Evolutionary conservation across 2,113 vertebrate genomes (phyloP).

Genomic region (Picathartes gymnocephalus): DNA sequence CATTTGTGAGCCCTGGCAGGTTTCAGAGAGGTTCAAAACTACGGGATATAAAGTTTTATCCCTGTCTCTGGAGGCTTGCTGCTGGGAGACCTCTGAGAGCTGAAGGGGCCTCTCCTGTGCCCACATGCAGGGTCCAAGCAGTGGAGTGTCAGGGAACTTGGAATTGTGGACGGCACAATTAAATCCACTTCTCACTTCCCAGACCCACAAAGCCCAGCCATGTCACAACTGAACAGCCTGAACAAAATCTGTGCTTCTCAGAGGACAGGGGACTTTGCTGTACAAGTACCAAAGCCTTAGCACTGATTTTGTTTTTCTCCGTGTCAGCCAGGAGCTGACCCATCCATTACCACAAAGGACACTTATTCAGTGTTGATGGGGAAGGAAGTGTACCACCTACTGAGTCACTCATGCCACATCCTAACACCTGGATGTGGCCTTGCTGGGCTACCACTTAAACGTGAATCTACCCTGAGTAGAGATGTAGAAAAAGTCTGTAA

Average conservation of each 20-base stretch:
- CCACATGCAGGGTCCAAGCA: not conserved
- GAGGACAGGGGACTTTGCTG: not conserved
- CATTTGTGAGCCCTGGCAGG: not conserved
- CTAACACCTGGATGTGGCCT: constrained; percentile 45
- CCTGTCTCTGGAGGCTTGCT: not conserved
- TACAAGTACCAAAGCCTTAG: not conserved
- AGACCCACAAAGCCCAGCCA: not conserved
- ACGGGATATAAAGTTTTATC: not conserved
- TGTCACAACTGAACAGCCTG: not conserved
- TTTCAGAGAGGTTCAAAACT: not conserved
- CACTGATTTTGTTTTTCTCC: not conserved
- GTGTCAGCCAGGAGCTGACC: constrained; percentile 7
- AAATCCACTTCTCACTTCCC: not conserved
- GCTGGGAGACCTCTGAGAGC: not conserved
- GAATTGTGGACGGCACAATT: rapidly evolving
- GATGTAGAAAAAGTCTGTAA: not conserved
- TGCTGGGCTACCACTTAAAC: not conserved
- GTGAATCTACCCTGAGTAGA: not conserved
- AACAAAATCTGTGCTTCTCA: not conserved
- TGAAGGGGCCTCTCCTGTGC: not conserved
- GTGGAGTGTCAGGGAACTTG: not conserved
- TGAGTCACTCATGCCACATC: constrained; percentile 59
- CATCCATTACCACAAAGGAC: constrained; percentile 32
- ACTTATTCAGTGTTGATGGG: not conserved
- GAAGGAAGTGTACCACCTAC: constrained; percentile 51